phyloP scores from a whole-genome alignment of 2,113 vertebrate genomes.

The Cisticola juncidis region DNA sequence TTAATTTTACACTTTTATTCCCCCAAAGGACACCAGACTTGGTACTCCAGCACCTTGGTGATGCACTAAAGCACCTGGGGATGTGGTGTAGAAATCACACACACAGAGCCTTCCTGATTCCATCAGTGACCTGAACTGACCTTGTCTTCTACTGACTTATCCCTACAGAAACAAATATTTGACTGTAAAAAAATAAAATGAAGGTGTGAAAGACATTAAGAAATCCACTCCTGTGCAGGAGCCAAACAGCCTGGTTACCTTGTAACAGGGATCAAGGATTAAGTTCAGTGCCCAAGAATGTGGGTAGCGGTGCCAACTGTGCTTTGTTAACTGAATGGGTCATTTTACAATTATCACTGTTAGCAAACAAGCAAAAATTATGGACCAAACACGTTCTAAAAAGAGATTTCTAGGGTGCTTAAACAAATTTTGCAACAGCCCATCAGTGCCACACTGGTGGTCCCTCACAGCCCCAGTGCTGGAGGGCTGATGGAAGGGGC shows the following conservation, averaged over 20 bases:
- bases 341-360: neutral
- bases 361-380: neutral
- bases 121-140: neutral
- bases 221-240: neutral
- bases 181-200: neutral
- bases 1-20: neutral
- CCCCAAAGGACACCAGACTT: neutral
- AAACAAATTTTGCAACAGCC: neutral
- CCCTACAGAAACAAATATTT: neutral
- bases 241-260: neutral
- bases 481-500: no score
- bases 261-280: neutral
- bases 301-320: accelerated
- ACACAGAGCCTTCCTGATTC: neutral
- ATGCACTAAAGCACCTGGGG: neutral
- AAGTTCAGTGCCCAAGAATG: neutral
- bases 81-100: neutral
- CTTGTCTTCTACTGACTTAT: neutral
- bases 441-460: no score
- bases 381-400: neutral
- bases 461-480: neutral
- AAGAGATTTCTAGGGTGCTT: neutral
- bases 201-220: neutral
- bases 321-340: neutral
- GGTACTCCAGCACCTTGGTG: neutral